A percentile compares a stretch with the other conserved stretches of the same genome.
Conservation (phyloP, 2,113 vertebrate genomes). For the Burhinus bistriatus region DNA sequence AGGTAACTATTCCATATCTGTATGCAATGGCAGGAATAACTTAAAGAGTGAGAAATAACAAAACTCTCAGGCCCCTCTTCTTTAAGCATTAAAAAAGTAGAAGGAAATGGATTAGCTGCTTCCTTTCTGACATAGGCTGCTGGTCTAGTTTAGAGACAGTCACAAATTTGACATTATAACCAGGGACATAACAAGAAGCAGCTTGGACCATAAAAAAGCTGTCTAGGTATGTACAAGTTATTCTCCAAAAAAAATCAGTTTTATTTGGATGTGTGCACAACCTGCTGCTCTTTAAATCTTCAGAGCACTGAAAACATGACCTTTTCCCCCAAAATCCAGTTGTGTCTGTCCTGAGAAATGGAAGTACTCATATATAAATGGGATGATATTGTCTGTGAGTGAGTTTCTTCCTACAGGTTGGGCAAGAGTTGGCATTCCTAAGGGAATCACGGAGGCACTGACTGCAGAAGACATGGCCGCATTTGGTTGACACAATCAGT, state of each 20-base stretch:
- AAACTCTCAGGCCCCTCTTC: neutral
- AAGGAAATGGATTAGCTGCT: slow-evolving; percentile 18
- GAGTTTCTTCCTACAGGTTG: slow-evolving; percentile 92
- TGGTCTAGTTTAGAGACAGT: neutral
- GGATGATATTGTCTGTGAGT: slow-evolving; percentile 92
- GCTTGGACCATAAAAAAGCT: slow-evolving; percentile 41
- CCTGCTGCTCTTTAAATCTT: slow-evolving; percentile 42
- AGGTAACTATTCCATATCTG: neutral
- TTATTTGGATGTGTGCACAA: slow-evolving; percentile 31
- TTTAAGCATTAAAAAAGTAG: slow-evolving; percentile 9
- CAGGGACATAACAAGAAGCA: slow-evolving; percentile 9
- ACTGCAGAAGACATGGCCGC: slow-evolving; percentile 95
- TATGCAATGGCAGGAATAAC: neutral
- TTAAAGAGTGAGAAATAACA: neutral
- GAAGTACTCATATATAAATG: slow-evolving; percentile 86
- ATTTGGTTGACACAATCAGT: slow-evolving; percentile 91
- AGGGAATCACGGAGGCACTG: slow-evolving; percentile 92
- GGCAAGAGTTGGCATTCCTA: slow-evolving; percentile 85
- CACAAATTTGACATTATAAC: neutral
- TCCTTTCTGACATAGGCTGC: neutral
- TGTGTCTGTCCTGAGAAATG: slow-evolving; percentile 46
- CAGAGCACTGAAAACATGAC: slow-evolving; percentile 16
- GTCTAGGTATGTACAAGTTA: neutral
- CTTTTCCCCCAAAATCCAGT: slow-evolving; percentile 18
- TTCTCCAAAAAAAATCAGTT: neutral